Evolutionary conservation across 2,113 vertebrate species (phyloP), one percentile per base, ranked within the genome.

Genomic region (Emydocephalus ijimae): DNA sequence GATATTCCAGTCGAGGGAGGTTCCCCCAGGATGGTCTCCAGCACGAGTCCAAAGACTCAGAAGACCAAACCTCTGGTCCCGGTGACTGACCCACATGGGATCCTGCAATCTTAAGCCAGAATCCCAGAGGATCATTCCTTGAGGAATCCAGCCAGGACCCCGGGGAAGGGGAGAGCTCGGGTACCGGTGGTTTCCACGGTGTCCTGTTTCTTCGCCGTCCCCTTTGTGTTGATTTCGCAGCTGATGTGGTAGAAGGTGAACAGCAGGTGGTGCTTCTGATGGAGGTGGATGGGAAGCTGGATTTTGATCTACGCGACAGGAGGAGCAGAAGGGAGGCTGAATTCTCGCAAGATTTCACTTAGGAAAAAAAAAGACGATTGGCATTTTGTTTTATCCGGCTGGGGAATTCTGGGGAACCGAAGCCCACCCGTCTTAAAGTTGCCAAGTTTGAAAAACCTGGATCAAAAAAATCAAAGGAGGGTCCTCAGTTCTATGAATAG

Each of bases 201-300:
- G 8, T 99, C 99, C 92, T 98, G 98, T 94, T 99, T 99, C 97
- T 99, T 99, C 92, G 98, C 98, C 95, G 98, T 98, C 93, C 98
- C 96, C 97, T 99, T 99, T 95, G 97, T 98, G 97, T 98, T 99
- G 94, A 99, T 98, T 97, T 99, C 99, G 94, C 99, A 99, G 97
- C 99, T 99, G 97, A 99, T 98, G 90, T 99, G 99, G 97, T 98
- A 99, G 96, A 99, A 99, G 91, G 98, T 99, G 97, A 99, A 99
- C 96, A 99, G 98, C 96, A 99, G 96, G 95, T 99, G 99, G 97
- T 99, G 99, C 94, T 98, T 99, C 94, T 98, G 98, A 93, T 99
- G 99, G 94, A 99, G 95, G 91, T 99, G 98, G 94, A 99, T 98
- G 11, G 99, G 99, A 95, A 99, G 98, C 96, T 99, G 99, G 4